Evolutionary conservation across 2,797 vertebrate species (phyloP).

Genomic region (Xyrichtys novacula): DNA sequence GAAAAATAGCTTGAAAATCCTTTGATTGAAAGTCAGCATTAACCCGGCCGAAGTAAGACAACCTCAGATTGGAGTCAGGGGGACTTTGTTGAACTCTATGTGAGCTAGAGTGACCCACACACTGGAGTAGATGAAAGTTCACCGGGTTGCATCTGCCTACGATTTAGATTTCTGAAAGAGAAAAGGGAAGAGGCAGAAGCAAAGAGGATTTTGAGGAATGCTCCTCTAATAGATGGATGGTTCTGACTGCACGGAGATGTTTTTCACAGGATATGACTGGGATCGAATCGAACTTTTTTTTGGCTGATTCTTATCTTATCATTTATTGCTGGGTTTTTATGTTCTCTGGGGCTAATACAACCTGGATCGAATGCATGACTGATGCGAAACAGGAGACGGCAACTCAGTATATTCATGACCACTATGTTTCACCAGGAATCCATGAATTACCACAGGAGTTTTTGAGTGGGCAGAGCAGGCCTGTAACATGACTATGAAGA

Average conservation of each 20-base stretch:
- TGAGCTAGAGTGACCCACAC: neutral
- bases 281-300: neutral
- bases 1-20: slow-evolving; percentile 57
- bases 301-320: neutral
- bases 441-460: neutral
- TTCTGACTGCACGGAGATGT: neutral
- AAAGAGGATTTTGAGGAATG: slow-evolving; percentile 18
- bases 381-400: neutral
- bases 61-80: neutral
- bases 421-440: neutral
- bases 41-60: slow-evolving; percentile 48
- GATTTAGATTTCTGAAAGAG: slow-evolving; percentile 4
- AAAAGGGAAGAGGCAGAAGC: too few relatives aligned
- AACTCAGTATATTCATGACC: neutral
- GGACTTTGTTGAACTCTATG: neutral
- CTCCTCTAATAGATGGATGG: neutral
- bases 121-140: too few relatives aligned
- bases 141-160: neutral
- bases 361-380: neutral
- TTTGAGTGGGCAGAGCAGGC: neutral
- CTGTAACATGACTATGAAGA: neutral
- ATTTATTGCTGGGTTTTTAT: neutral
- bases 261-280: slow-evolving; percentile 11
- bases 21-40: slow-evolving; percentile 56
- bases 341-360: neutral